phyloP scores from a whole-genome alignment of 2,797 vertebrate species.

The Perodicticus potto region DNA sequence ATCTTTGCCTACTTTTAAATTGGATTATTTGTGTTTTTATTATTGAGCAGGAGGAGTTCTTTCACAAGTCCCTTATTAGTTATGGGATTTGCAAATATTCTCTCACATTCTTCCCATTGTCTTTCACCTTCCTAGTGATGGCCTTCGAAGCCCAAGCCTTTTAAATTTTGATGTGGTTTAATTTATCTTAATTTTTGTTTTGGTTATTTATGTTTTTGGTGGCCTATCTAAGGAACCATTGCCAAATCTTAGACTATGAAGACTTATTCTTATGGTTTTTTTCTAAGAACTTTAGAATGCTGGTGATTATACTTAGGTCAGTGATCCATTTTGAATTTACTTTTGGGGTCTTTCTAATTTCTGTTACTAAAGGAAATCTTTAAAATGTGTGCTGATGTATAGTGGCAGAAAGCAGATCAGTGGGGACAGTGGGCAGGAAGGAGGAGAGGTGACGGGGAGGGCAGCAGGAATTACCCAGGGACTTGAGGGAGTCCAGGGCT shows the following conservation, averaged over 20 bases:
- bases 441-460: too few relatives aligned
- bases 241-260: neutral
- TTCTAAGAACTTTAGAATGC: neutral
- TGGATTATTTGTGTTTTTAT: neutral
- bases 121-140: neutral
- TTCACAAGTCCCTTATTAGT: neutral
- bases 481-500: too few relatives aligned
- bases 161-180: neutral
- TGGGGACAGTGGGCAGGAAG: too few relatives aligned
- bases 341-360: constrained; percentile 15
- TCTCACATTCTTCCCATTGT: neutral
- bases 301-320: neutral
- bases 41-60: neutral
- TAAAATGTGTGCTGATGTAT: neutral
- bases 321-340: neutral
- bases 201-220: neutral
- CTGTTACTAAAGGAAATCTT: neutral
- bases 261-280: neutral
- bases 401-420: too few relatives aligned
- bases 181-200: neutral
- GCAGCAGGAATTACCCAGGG: too few relatives aligned
- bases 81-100: neutral
- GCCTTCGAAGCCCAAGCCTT: neutral
- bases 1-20: neutral
- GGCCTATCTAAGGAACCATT: neutral